Evolutionary conservation across 1,140 invertebrate species (phyloP), one percentile per base, ranked within the genome.

Genomic region (Drosophila setifemur): DNA sequence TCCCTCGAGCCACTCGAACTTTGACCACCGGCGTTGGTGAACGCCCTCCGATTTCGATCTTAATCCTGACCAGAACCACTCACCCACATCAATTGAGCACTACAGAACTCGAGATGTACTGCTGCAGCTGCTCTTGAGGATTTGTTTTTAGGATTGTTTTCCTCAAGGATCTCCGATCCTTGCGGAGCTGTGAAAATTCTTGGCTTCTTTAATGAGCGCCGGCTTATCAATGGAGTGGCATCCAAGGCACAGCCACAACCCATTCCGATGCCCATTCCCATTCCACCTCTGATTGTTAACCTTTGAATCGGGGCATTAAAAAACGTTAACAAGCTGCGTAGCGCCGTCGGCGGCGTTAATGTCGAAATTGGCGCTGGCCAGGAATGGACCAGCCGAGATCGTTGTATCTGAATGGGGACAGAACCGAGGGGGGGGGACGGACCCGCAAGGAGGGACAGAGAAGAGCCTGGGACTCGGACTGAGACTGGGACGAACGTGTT

Each of bases 271-370:
- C 18, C 48, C 48, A 25, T 31, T 33, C 16, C n/a, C 18, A 21
- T 40, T 29, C 11, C 11, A 3, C 21, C 33, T 28, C 49, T 28
- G 71, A 74, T 74, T 64, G 52, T 69, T 69, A 69, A 69, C 64
- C 64, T 54, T 69, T 69, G 63, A 28, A 55, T 68, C 29, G 53
- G 57, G 67, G 61, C 73, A 82, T 76, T 82, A 82, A 82, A 71
- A 82, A 85, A 83, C 77, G 77, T 83, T 83, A 83, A 83, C 78
- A 83, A 83, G 78, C 78, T 83, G 70, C 79, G 70, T 85, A 83
- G 78, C 78, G 78, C 78, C 78, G 78, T 82, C 79, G 78, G 79
- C 78, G 79, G 79, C 78, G 78, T 85, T 85, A 85, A 85, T 85
- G 79, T 86, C 66, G 43, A 74, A 83, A 85, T 85, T 79, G 79